Evolutionary conservation across 1,140 invertebrate species (phyloP).

Genomic region (Hylyphantes graminicola): DNA sequence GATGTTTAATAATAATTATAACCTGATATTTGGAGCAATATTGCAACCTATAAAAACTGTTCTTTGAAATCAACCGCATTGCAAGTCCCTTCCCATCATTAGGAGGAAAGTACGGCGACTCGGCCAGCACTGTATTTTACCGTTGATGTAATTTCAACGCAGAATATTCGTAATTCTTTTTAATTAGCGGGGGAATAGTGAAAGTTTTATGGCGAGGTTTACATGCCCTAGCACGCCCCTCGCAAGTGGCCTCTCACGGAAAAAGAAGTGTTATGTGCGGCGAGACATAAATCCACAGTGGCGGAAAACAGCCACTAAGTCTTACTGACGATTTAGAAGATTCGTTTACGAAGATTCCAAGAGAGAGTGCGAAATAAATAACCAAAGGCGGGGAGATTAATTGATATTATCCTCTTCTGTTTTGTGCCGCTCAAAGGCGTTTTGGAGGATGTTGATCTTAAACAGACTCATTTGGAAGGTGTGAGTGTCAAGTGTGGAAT

Average conservation of each 20-base stretch:
- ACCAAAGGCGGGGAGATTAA: not conserved
- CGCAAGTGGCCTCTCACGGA: not conserved
- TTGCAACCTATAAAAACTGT: no score
- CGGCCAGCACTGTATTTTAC: slow-evolving; percentile 14
- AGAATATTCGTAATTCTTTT: slow-evolving; percentile 49
- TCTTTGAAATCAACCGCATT: no score
- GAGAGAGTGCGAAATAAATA: not conserved
- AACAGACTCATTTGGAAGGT: no score
- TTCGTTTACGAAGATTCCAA: slow-evolving; percentile 17
- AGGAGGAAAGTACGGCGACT: slow-evolving; percentile 11
- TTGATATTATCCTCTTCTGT: no score
- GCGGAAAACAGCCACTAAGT: not conserved
- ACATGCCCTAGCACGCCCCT: not conserved
- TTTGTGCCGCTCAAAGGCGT: no score
- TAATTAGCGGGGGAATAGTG: slow-evolving; percentile 50
- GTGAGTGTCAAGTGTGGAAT: no score
- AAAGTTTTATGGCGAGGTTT: slow-evolving; percentile 39
- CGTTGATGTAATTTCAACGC: slow-evolving; percentile 17
- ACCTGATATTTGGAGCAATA: no score
- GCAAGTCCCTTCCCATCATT: no score
- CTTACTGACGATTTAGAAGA: slow-evolving; percentile 8
- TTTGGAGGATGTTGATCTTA: no score
- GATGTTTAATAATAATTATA: no score
- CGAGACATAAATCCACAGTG: slow-evolving; percentile 13
- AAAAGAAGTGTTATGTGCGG: slow-evolving; percentile 5